phyloP scores from a whole-genome alignment of 2,797 vertebrate species.

The Distichodus sexfasciatus region DNA sequence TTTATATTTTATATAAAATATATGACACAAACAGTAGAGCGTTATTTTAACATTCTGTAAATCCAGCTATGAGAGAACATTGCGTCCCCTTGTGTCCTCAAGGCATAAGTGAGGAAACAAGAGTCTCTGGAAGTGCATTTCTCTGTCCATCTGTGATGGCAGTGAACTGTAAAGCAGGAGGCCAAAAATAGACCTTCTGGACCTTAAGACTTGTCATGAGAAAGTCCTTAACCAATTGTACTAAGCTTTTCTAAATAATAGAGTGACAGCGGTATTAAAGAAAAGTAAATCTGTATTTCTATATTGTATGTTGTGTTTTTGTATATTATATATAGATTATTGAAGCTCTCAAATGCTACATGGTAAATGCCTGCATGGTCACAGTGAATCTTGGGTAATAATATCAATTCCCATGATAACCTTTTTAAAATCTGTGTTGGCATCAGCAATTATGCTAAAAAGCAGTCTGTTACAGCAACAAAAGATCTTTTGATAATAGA shows the following conservation, averaged over 20 bases:
- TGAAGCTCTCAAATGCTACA: too few species aligned
- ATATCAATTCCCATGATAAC: too few species aligned
- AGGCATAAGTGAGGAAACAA: neutral
- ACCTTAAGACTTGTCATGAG: neutral
- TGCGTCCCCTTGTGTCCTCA: too few species aligned
- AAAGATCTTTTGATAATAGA: too few species aligned
- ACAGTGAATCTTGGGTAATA: too few species aligned
- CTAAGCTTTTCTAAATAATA: neutral
- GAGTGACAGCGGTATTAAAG: neutral
- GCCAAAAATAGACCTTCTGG: neutral
- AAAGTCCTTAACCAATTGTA: conserved; percentile 1
- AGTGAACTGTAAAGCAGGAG: neutral
- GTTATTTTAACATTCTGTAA: too few species aligned
- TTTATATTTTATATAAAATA: too few species aligned
- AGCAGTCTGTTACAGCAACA: neutral
- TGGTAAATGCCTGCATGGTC: too few species aligned
- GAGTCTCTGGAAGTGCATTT: neutral
- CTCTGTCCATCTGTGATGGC: neutral
- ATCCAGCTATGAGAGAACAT: neutral
- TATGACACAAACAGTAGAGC: too few species aligned
- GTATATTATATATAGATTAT: too few species aligned
- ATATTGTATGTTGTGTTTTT: too few species aligned
- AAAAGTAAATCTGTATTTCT: neutral
- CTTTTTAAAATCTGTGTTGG: too few species aligned
- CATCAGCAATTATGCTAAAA: neutral